Conservation (phyloP, 2,113 vertebrate species). For the Patagioenas fasciata region DNA sequence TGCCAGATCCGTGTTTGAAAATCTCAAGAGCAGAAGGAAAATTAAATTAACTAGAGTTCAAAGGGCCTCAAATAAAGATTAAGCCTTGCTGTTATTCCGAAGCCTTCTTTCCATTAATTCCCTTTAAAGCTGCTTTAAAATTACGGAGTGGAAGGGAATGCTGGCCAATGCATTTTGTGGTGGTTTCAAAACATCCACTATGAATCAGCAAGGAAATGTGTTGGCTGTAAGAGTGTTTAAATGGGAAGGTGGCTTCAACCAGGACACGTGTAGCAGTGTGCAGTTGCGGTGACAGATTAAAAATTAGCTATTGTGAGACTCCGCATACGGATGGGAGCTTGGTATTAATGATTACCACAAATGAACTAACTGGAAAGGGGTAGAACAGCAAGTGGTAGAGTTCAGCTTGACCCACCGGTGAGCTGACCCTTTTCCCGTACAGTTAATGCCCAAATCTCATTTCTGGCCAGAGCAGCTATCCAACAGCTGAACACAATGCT, state of each 20-base stretch:
- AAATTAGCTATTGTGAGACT: slow-evolving; percentile 46
- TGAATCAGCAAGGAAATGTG: neutral
- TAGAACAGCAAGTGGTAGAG: neutral
- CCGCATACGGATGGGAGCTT: neutral
- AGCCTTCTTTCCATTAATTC: slow-evolving; percentile 29
- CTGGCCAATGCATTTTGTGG: neutral
- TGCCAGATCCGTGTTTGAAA: neutral
- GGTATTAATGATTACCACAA: slow-evolving; percentile 43
- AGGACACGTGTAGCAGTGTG: neutral
- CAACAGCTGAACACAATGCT: neutral
- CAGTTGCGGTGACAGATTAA: neutral
- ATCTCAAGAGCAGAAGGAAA: slow-evolving; percentile 10
- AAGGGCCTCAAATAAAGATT: neutral
- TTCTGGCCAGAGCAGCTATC: neutral
- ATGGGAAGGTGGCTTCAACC: neutral
- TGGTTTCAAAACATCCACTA: neutral
- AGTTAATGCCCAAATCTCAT: neutral
- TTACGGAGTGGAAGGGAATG: slow-evolving; percentile 8
- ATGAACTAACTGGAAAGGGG: slow-evolving; percentile 5
- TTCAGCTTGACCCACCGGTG: slow-evolving; percentile 38
- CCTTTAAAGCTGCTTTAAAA: slow-evolving; percentile 22
- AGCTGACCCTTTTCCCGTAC: neutral
- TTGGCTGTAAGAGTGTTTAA: neutral
- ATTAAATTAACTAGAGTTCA: slow-evolving; percentile 48
- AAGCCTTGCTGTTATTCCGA: neutral